Percentiles rank a stretch among this genome's conserved stretches.
Evolutionary conservation across 2,113 vertebrate genomes (phyloP).

Genomic region (Sterna hirundo): DNA sequence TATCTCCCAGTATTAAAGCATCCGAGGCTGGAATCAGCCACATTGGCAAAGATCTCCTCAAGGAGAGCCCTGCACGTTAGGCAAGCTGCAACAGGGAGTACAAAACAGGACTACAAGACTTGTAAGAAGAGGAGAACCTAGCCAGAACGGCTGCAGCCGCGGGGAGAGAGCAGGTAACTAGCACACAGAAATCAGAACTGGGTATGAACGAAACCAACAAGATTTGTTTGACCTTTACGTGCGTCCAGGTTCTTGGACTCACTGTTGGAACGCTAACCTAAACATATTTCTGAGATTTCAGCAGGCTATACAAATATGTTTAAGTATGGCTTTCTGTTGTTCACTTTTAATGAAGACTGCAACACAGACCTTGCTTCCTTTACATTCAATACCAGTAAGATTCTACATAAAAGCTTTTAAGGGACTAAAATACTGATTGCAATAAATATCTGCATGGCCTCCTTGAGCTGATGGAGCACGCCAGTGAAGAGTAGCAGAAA

Average conservation of each 20-base stretch:
- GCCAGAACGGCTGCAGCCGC: not conserved
- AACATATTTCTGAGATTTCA: constrained; percentile 48
- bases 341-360: constrained; percentile 61
- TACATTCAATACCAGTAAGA: constrained; percentile 81
- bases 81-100: constrained; percentile 3
- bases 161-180: not conserved
- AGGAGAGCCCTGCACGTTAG: not conserved
- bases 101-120: not conserved
- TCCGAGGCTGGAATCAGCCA: constrained; percentile 3
- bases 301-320: constrained; percentile 55
- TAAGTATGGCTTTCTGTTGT: constrained; percentile 66
- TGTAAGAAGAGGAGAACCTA: not conserved
- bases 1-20: constrained; percentile 29
- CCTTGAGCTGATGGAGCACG: constrained; percentile 58
- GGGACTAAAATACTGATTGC: constrained; percentile 87
- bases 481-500: constrained; percentile 62
- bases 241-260: not conserved
- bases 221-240: constrained; percentile 34
- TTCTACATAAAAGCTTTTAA: constrained; percentile 77
- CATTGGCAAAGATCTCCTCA: not conserved
- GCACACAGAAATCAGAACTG: constrained; percentile 15
- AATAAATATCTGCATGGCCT: constrained; percentile 74
- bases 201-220: not conserved
- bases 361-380: constrained; percentile 75
- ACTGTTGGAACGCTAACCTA: constrained; percentile 13